A percentile compares a stretch with the other conserved stretches of the same genome.
Evolutionary conservation across 2,113 vertebrate genomes (phyloP).

Genomic region (Gobiocypris rarus): DNA sequence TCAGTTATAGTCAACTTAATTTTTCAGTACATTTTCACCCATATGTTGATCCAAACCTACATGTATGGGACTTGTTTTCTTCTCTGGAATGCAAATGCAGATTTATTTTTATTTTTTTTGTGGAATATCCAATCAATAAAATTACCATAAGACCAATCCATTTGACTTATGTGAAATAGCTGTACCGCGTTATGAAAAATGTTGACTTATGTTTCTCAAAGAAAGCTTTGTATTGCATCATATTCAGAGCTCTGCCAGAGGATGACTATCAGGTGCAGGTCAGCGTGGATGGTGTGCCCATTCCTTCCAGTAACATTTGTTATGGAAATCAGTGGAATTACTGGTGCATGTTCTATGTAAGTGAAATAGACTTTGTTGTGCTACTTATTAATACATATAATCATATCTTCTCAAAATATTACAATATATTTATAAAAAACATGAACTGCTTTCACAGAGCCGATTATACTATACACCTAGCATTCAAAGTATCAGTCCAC

Average conservation of each 20-base stretch:
- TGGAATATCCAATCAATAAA: too few relatives aligned
- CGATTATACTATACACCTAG: constrained; percentile 71
- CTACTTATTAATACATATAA: background rate
- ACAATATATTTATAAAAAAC: background rate
- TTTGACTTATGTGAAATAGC: background rate
- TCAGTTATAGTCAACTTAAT: too few relatives aligned
- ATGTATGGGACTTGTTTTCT: too few relatives aligned
- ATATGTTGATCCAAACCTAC: too few relatives aligned
- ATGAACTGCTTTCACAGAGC: constrained; percentile 65
- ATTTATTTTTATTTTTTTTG: too few relatives aligned
- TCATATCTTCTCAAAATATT: background rate
- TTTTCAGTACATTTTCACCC: too few relatives aligned
- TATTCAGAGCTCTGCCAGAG: constrained; percentile 76
- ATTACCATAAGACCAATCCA: too few relatives aligned
- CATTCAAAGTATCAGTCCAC: constrained; percentile 70
- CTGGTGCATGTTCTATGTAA: constrained; percentile 75
- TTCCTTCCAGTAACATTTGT: constrained; percentile 71
- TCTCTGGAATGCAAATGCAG: too few relatives aligned
- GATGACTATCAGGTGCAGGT: constrained; percentile 74
- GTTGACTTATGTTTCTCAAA: background rate
- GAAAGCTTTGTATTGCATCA: background rate
- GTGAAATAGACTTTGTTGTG: constrained; percentile 49
- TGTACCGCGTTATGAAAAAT: background rate
- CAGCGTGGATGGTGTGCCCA: constrained; percentile 77
- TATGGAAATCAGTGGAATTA: constrained; percentile 29